Base-by-base conservation (phyloP, 1,140 invertebrate species). In the Meloidogyne hapla region DNA sequence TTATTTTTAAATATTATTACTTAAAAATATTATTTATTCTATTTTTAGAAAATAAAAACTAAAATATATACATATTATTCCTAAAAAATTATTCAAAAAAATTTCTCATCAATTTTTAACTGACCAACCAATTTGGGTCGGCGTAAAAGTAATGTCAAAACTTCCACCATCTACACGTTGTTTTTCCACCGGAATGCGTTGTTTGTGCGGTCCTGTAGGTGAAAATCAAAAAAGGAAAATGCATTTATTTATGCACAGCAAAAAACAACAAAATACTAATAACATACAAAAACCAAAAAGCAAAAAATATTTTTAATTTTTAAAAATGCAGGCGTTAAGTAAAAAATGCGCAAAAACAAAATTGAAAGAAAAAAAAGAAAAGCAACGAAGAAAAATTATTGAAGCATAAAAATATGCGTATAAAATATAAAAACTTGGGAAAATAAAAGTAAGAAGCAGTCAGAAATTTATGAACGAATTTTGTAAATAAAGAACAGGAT, bases 1-100 rank as follows among this genome's bases (percentile, higher is more conserved):
- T 5, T 33, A n/a, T 33, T 33, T 33, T 33, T 33, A 33, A 33
- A 33, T 33, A 4, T 33, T 33, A n/a, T 33, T 33, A 8, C 33
- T 33, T 6, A 33, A 33, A 33, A 33, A 33, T 33, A 6, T n/a
- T n/a, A n/a, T 6, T 33, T 33, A 33, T 33, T 33, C 33, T 33
- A 33, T 6, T 33, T 33, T 33, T n/a, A n/a, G n/a, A 33, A 33
- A 38, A 9, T 68, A 42, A 0, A 68, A 6, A 25, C 0, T 2
- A 45, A 45, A 33, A 26, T 26, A 56, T 33, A 21, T 73, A 85
- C 80, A 76, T n/a, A 21, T 69, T 69, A 70, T 75, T 83, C n/a
- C n/a, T n/a, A n/a, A n/a, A n/a, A n/a, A n/a, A n/a, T 64, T 63
- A 21, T 82, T 81, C 21, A 79, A 63, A 69, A 87, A 87, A n/a